Evolutionary conservation across 2,797 vertebrate genomes (phyloP).

Genomic region (Serranus cabrilla): DNA sequence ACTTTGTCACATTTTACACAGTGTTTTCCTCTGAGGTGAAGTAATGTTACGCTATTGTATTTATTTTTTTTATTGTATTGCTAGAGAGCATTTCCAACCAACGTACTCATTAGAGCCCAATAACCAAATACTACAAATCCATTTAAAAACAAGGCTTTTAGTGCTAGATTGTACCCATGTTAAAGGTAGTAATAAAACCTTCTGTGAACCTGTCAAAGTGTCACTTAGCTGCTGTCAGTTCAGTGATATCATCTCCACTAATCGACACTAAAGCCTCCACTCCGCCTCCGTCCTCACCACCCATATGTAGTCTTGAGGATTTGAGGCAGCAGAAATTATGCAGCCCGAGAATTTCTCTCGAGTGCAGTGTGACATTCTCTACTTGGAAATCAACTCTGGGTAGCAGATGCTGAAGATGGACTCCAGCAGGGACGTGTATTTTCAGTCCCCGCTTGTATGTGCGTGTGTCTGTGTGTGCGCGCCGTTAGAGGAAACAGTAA

Average conservation of each 20-base stretch:
- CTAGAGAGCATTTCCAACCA: too few species aligned
- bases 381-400: conserved; percentile 27
- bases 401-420: conserved; percentile 42
- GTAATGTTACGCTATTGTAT: neutral
- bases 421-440: conserved; percentile 34
- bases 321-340: conserved; percentile 42
- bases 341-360: conserved; percentile 41
- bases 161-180: neutral
- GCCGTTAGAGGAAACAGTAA: conserved; percentile 12
- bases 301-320: conserved; percentile 33
- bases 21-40: neutral
- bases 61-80: too few species aligned
- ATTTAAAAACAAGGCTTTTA: neutral
- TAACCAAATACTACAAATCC: neutral
- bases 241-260: conserved; percentile 27
- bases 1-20: neutral
- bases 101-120: too few species aligned
- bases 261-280: conserved; percentile 24
- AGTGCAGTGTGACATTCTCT: conserved; percentile 30
- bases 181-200: neutral
- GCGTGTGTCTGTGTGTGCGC: neutral
- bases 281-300: conserved; percentile 21
- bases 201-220: neutral
- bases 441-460: neutral
- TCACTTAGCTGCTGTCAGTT: conserved; percentile 3